phyloP scores from a whole-genome alignment of 2,888 invertebrate species.

The Diachrysia chrysitis region DNA sequence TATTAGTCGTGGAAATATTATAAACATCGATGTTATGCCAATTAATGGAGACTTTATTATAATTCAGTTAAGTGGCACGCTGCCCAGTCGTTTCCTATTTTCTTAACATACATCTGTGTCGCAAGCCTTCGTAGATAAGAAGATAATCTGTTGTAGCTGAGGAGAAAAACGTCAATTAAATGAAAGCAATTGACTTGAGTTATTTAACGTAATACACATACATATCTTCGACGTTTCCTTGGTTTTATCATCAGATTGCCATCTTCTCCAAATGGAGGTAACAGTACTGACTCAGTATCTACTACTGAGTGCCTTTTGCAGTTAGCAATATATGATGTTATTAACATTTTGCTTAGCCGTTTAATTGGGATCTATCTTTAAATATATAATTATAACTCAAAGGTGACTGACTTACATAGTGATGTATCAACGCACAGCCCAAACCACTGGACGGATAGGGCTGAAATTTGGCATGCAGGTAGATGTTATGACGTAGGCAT shows the following conservation, averaged over 20 bases:
- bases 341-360: neutral
- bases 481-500: too few species aligned
- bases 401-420: too few species aligned
- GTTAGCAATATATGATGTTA: neutral
- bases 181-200: conserved; percentile 1
- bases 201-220: conserved; percentile 11
- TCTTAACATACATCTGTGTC: conserved; percentile 15
- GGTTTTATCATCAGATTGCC: conserved; percentile 4
- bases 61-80: conserved; percentile 63
- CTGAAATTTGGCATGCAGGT: too few species aligned
- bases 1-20: conserved; percentile 77
- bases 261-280: conserved; percentile 1
- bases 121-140: neutral
- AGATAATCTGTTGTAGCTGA: neutral
- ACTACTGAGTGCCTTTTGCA: neutral
- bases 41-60: conserved; percentile 67
- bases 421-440: too few species aligned
- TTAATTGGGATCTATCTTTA: neutral
- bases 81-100: conserved; percentile 59
- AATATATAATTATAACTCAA: too few species aligned
- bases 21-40: conserved; percentile 74
- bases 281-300: too few species aligned
- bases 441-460: too few species aligned
- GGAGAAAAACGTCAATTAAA: conserved; percentile 1
- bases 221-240: conserved; percentile 9